Base-by-base conservation (phyloP, 2,888 invertebrate genomes). In the Caenorhabditis doughertyi region DNA sequence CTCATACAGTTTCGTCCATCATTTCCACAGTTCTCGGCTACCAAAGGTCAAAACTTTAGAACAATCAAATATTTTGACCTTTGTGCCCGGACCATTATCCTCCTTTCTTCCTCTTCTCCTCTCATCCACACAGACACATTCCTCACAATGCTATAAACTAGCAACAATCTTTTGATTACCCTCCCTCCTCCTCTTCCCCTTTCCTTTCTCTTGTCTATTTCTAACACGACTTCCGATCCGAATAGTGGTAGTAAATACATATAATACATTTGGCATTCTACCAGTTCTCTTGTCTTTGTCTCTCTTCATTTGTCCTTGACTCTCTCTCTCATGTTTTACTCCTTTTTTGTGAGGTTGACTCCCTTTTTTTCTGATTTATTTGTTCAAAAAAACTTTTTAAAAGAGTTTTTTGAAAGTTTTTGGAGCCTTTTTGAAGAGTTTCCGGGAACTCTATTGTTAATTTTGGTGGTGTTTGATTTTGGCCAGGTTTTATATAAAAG, bases 111-210 rank as follows among this genome's bases (percentile, higher is more conserved):
- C 42, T 42, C 42, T 47, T 13, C 3, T 18, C 44, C 21, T 35
- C 35, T 18, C 27, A 18, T 18, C 25, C 29, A 5, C 11, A 3
- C 13, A n/a, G n/a, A n/a, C 3, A 39, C 39, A 55, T 18, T 16
- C 53, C 2, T 4, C 13, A 29, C 8, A 56, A 29, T 29, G 29
- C 18, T 29, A 56, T 29, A 56, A 56, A 56, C 56, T 56, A 32
- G 56, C 56, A 56, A 56, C 56, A 56, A 56, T 56, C 56, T 32
- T 35, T 56, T 56, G 56, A 56, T 56, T 56, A 56, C 56, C 21
- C n/a, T n/a, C n/a, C n/a, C n/a, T n/a, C n/a, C n/a, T n/a, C n/a
- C n/a, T n/a, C n/a, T n/a, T n/a, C n/a, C n/a, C n/a, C n/a, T n/a
- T n/a, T n/a, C n/a, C n/a, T n/a, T n/a, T n/a, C n/a, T n/a, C n/a